phyloP scores from a whole-genome alignment of 2,113 vertebrate species.

The Tachycineta bicolor region DNA sequence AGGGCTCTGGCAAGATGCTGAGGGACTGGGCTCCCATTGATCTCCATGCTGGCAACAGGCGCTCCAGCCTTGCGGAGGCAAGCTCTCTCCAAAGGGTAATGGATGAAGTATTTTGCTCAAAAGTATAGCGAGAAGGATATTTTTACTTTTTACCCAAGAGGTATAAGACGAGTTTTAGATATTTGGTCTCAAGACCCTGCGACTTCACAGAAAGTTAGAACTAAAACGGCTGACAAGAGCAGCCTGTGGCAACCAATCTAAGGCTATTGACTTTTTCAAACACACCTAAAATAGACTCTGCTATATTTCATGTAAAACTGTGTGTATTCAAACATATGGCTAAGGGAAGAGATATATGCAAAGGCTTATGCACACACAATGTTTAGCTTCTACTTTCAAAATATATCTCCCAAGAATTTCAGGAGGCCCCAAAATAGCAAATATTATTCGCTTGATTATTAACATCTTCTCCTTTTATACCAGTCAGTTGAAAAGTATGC shows the following conservation, averaged over 20 bases:
- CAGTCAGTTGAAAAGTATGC: constrained; percentile 66
- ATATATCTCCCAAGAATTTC: constrained; percentile 30
- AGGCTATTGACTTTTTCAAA: constrained; percentile 59
- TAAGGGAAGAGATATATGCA: constrained; percentile 46
- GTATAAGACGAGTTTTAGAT: not conserved
- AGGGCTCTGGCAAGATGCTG: constrained; percentile 39
- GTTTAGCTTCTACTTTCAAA: constrained; percentile 61
- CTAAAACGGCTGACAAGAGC: not conserved
- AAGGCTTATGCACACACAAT: constrained; percentile 17
- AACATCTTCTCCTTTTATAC: constrained; percentile 65
- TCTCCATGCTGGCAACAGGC: constrained; percentile 32
- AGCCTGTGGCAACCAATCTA: constrained; percentile 20
- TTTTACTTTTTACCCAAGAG: not conserved
- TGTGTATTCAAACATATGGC: constrained; percentile 67
- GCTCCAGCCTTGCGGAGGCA: not conserved
- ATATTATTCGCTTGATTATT: constrained; percentile 68
- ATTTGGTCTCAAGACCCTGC: not conserved
- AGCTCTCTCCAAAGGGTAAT: not conserved
- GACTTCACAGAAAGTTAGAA: constrained; percentile 3
- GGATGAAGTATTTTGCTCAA: constrained; percentile 8
- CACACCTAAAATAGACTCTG: constrained; percentile 57
- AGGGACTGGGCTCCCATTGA: constrained; percentile 50
- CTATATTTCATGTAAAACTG: constrained; percentile 51
- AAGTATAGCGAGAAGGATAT: not conserved
- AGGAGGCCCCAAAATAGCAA: constrained; percentile 50